Evolutionary conservation across 2,113 vertebrate species (phyloP).

Genomic region (Nesoenas mayeri): DNA sequence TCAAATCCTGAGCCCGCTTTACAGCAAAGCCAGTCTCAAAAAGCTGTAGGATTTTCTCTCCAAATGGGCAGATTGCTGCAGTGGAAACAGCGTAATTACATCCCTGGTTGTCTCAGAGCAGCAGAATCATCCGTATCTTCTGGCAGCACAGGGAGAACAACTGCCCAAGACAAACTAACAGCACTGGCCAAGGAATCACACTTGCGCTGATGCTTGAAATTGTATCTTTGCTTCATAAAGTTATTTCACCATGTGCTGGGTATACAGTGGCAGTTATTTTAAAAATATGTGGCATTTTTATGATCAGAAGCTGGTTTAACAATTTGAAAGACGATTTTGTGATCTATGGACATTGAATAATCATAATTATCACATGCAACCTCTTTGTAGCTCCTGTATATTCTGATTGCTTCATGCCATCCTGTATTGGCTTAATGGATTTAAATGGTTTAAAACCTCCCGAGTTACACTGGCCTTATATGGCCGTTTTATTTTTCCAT

Average conservation of each 20-base stretch:
- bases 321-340: neutral
- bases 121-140: neutral
- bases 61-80: neutral
- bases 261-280: neutral
- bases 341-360: neutral
- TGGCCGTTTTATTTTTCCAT: neutral
- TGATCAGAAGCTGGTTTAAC: neutral
- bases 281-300: neutral
- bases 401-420: neutral
- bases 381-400: neutral
- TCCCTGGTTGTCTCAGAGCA: neutral
- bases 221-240: neutral
- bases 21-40: neutral
- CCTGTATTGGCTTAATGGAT: neutral
- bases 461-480: neutral
- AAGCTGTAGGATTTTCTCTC: neutral
- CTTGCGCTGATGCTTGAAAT: neutral
- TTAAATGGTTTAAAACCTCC: neutral
- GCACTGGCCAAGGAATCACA: neutral
- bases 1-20: neutral
- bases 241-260: neutral
- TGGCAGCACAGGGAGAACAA: neutral
- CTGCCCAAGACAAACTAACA: neutral
- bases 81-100: fast-evolving
- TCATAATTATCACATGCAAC: fast-evolving